Evolutionary conservation across 2,113 vertebrate genomes (phyloP), one percentile per base, ranked within the genome.

Genomic region (Gasterosteus nipponicus): DNA sequence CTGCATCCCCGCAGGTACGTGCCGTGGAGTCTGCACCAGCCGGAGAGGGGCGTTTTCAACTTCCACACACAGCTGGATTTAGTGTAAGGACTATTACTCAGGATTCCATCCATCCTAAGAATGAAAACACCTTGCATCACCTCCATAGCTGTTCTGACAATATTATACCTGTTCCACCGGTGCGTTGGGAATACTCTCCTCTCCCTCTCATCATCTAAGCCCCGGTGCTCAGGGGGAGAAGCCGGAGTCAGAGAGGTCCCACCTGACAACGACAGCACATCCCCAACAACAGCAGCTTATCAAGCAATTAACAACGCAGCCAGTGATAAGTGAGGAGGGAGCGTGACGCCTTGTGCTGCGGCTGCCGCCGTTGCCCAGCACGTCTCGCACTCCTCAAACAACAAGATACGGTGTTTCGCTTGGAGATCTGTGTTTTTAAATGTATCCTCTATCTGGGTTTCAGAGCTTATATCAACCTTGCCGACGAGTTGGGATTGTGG

Each of bases 1-100:
- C 16, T 75, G 29, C 41, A 12, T 84, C 14, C 14, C 80, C 88
- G 72, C 89, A 98, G 97, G 76, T 95, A 95, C 0, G 96, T 99
- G 41, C 95, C 97, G 0, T 98, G 97, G 97, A 97, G 95, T 89
- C 95, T 98, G 19, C 97, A 99, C 2, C 95, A 99, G 22, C 93
- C 93, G n/a, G 89, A 95, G 68, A 95, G 93, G 89, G 95, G 91
- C 10, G 91, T 88, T 26, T 98, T 96, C 75, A 94, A 96, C 91
- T 99, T 99, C 91, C 94, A 91, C 2, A 90, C 78, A 26, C 94
- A 96, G 73, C 92, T 98, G 89, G 96, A 99, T 86, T 87, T 99
- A 49, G 91, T 94, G 97, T 99, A 92, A 38, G 95, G 53, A 74
- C 1, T n/a, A 38, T 1, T 57, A 44, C 0, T 60, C 22, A 7